Evolutionary conservation across 2,113 vertebrate species (phyloP), one percentile per base, ranked within the genome.

Genomic region (Piliocolobus tephrosceles): DNA sequence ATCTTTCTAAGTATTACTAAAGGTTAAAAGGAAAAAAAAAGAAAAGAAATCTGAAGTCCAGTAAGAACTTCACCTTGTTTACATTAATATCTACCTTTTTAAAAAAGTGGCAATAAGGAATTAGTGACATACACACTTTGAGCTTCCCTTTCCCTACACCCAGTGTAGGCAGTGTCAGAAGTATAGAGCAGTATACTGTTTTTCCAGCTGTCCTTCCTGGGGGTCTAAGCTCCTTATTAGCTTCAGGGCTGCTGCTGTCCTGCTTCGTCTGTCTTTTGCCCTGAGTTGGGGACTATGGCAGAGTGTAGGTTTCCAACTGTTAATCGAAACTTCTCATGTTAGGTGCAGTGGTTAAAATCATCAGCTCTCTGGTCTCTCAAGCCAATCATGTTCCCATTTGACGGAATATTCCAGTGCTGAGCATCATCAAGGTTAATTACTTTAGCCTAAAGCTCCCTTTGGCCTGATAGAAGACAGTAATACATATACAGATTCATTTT

Each of bases 391-490:
- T 40, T 90, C 40, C 50, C 72, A 23, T 73, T 25, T 95, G 80
- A 92, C 70, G 43, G 35, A 80, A 94, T 83, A 38, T 58, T 70
- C 57, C 43, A 61, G 76, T 58, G 90, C 47, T 40, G 50, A 89
- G 16, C n/a, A 12, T 58, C 75, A 88, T 20, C 66, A 78, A 87
- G 70, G 43, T 96, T 93, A 93, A 96, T 47, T 81, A 73, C 86
- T 94, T 96, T 92, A 95, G 76, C 90, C 40, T 55, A 58, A 55
- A 78, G 4, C 25, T 95, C 47, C 66, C 52, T 68, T 72, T 73
- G 90, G 57, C 45, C 75, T 64, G 58, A 47, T 30, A 66, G 45
- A 32, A 78, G 92, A 79, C 38, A 90, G 90, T 75, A 70, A 30
- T 52, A 73, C 32, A 40, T 70, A 72, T 68, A 43, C 81, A 90